Evolutionary conservation across 1,140 invertebrate genomes (phyloP), one percentile per base, ranked within the genome.

Genomic region (Zaprionus capensis): DNA sequence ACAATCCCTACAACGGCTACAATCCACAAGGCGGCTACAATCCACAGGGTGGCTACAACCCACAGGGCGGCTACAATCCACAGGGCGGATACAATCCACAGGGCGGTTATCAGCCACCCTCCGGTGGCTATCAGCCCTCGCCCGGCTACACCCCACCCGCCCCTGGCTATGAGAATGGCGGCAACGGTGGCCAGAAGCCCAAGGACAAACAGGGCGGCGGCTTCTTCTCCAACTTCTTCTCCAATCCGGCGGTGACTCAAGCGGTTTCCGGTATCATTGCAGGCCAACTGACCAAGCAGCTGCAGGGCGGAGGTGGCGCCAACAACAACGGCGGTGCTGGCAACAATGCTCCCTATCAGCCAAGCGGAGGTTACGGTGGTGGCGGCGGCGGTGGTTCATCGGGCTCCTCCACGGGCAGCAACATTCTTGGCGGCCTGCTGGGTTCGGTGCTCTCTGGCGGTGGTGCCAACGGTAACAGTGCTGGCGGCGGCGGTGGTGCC

Each of bases 131-230:
- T 55, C 72, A 87, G 31, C 86, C 87, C 4, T 34, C 26, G 24
- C 82, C 78, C 36, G 84, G 90, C 71, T 91, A 91, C 57, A 90
- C 82, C 1, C 82, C 83, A 11, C 77, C 80, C 15, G 81, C 80
- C 3, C 81, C 78, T 36, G 91, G 91, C 36, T 91, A 91, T 49
- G 84, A 84, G 4, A 76, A 80, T 53, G 76, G 71, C 0, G 78
- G 81, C 14, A 76, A 72, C 15, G 84, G 81, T 34, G 64, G 74
- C 12, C 87, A 91, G 14, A 91, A 92, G 56, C 87, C 83, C 14
- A 92, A 91, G 57, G 91, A 92, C 53, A 92, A 92, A 53, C 80
- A 92, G 68, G 91, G 91, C 68, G 91, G 91, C 68, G 91, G 91
- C 61, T 92, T 92, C 79, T 91, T 92, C 69, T 92, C 91, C 38